These are phyloP conservation scores for Drosophila punjabiensis DNA, from an alignment of 1,140 invertebrate genomes.

Conservation along the genomic window DNA sequence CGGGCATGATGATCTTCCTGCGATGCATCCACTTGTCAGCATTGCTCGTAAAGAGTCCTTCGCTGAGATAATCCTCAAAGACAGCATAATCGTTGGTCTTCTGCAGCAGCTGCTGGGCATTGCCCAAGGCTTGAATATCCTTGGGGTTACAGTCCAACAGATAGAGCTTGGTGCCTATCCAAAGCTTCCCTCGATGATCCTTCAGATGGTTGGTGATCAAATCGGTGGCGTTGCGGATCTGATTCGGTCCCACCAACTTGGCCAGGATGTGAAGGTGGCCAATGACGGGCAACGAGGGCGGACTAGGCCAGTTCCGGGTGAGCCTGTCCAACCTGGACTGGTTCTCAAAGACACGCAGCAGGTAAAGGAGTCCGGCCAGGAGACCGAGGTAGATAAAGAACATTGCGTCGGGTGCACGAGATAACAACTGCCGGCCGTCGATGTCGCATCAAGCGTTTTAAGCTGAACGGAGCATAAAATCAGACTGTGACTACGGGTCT, in stretches of 20 bases:
- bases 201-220: conserved; percentile 41
- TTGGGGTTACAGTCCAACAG: conserved; percentile 70
- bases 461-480: conserved; percentile 19
- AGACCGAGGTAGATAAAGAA: conserved; percentile 33
- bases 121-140: conserved; percentile 70
- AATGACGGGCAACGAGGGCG: conserved; percentile 53
- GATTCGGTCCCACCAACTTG: conserved; percentile 49
- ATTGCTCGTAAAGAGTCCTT: conserved; percentile 88
- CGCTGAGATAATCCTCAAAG: conserved; percentile 88
- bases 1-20: conserved; percentile 93
- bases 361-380: conserved; percentile 14
- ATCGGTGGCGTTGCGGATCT: conserved; percentile 34
- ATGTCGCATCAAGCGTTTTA: conserved; percentile 48
- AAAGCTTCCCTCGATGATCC: conserved; percentile 70
- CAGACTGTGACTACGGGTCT: conserved; percentile 15
- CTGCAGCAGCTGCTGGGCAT: conserved; percentile 86
- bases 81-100: conserved; percentile 85
- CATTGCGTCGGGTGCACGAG: conserved; percentile 41
- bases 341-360: conserved; percentile 35
- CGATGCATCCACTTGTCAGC: conserved; percentile 92
- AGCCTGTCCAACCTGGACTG: conserved; percentile 52
- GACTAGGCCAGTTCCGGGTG: conserved; percentile 65
- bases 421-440: conserved; percentile 34
- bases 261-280: conserved; percentile 65
- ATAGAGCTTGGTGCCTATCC: conserved; percentile 66